Conservation (phyloP, 2,888 invertebrate species). For the Calephelis perditalis region DNA sequence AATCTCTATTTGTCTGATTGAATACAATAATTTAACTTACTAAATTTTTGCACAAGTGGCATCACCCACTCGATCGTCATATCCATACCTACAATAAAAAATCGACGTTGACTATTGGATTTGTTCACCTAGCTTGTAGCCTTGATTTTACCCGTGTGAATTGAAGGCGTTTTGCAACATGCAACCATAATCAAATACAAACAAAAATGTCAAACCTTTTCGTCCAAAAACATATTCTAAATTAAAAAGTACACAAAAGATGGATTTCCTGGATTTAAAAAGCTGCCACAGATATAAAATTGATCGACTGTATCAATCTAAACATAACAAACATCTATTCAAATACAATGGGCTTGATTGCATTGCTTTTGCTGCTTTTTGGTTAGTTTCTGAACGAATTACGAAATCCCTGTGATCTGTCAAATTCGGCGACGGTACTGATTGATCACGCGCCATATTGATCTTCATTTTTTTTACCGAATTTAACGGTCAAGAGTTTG, state of each 20-base stretch:
- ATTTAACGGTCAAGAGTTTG: slow-evolving; percentile 6
- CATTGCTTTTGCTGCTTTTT: slow-evolving; percentile 45
- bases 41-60: too few species aligned
- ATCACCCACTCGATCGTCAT: too few species aligned
- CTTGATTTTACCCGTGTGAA: too few species aligned
- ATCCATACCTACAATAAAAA: too few species aligned
- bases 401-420: slow-evolving; percentile 50
- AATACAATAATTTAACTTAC: too few species aligned
- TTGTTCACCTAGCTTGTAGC: too few species aligned
- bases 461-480: background rate
- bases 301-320: slow-evolving; percentile 59
- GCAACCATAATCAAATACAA: too few species aligned
- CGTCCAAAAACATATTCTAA: slow-evolving; percentile 21
- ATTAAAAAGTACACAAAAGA: slow-evolving; percentile 28
- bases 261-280: slow-evolving; percentile 44
- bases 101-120: too few species aligned
- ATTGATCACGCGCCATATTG: slow-evolving; percentile 43
- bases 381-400: slow-evolving; percentile 45
- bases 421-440: slow-evolving; percentile 46
- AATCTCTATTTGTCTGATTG: too few species aligned
- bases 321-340: slow-evolving; percentile 48
- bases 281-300: slow-evolving; percentile 47
- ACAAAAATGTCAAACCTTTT: too few species aligned
- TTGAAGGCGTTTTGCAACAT: too few species aligned
- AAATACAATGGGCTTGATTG: slow-evolving; percentile 62